Percentiles rank a stretch among this genome's conserved stretches.
Evolutionary conservation across 2,888 invertebrate species (phyloP).

Genomic region (Tanytarsus gracilentus): DNA sequence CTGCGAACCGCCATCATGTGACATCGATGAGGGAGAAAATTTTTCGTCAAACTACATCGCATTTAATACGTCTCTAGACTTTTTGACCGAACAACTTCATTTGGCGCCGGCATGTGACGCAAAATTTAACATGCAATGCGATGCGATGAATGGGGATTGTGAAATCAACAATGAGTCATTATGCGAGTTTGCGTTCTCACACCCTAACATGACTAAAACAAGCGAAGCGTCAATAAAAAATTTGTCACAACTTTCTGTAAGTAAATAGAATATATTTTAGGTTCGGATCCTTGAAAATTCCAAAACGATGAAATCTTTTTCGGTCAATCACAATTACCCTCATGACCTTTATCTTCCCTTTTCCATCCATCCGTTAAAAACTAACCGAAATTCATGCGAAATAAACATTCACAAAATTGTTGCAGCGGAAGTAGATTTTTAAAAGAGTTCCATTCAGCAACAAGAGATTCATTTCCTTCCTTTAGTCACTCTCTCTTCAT

Average conservation of each 20-base stretch:
- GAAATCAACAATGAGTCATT: conserved; percentile 1
- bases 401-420: background rate
- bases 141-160: no score
- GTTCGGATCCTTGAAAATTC: background rate
- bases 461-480: no score
- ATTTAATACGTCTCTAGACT: conserved; percentile 9
- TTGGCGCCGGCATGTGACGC: background rate
- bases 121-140: no score
- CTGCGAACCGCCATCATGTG: conserved; percentile 30
- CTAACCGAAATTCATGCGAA: background rate
- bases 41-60: conserved; percentile 15
- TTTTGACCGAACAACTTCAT: conserved; percentile 1
- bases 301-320: background rate
- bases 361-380: background rate
- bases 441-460: background rate
- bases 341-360: background rate
- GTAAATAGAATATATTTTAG: background rate
- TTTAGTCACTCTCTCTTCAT: no score
- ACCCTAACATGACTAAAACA: conserved; percentile 17
- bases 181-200: conserved; percentile 13
- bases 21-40: conserved; percentile 33
- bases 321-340: background rate
- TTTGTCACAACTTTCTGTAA: conserved; percentile 21
- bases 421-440: background rate
- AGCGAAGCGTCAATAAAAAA: conserved; percentile 21